These are phyloP conservation scores for Sitodiplosis mosellana DNA, from an alignment of 1,140 invertebrate genomes.

Conservation along the genomic window DNA sequence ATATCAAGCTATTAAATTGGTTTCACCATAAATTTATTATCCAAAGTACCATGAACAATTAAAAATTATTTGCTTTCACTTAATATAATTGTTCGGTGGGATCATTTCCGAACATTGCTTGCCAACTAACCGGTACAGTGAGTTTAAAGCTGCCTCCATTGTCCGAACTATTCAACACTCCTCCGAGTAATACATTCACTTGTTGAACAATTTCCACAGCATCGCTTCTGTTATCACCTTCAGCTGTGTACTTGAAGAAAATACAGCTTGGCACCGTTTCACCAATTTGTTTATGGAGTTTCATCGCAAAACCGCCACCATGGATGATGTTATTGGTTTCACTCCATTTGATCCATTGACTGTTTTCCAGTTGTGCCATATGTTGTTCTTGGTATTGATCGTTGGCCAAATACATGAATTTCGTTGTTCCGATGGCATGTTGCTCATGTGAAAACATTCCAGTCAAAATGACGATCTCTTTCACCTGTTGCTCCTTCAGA, in stretches of 20 bases:
- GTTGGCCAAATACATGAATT: conserved; percentile 32
- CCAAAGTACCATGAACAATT: no score
- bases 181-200: conserved; percentile 32
- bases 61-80: not conserved
- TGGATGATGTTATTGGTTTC: conserved; percentile 18
- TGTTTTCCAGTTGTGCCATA: conserved; percentile 20
- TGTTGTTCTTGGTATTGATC: conserved; percentile 15
- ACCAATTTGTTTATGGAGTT: conserved; percentile 24
- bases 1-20: no score
- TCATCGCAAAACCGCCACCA: conserved; percentile 37
- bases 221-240: conserved; percentile 52
- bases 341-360: conserved; percentile 24
- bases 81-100: conserved; percentile 5
- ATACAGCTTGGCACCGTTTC: conserved; percentile 29
- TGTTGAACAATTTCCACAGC: conserved; percentile 33
- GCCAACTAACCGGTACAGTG: conserved; percentile 20
- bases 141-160: conserved; percentile 7
- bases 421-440: conserved; percentile 33
- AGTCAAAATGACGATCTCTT: conserved; percentile 39
- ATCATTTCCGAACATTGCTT: conserved; percentile 21
- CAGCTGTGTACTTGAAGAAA: conserved; percentile 44
- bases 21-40: no score
- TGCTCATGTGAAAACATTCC: conserved; percentile 48
- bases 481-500: conserved; percentile 28
- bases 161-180: conserved; percentile 17